Evolutionary conservation across 2,797 vertebrate species (phyloP).

Genomic region (Syngnathus rostellatus): DNA sequence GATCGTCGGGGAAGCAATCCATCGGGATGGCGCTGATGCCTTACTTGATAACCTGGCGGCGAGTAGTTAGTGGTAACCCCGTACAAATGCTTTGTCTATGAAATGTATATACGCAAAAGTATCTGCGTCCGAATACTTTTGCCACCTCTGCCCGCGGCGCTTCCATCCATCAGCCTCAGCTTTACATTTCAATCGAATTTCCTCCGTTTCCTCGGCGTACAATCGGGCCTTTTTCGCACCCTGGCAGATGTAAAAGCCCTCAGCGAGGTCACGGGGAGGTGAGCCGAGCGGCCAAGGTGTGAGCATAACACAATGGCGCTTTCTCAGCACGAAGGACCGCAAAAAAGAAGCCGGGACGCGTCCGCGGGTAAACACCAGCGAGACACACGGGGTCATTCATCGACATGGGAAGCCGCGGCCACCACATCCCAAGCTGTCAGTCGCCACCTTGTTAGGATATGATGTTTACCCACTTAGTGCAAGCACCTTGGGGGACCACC

Average conservation of each 20-base stretch:
- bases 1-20: conserved; percentile 28
- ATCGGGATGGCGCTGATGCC: background rate
- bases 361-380: background rate
- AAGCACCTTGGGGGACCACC: conserved; percentile 40
- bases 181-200: conserved; percentile 9
- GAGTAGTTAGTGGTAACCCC: too few relatives aligned
- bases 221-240: background rate
- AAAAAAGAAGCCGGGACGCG: background rate
- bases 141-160: background rate
- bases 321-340: conserved; percentile 6
- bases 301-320: conserved; percentile 5
- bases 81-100: background rate
- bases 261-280: conserved; percentile 33
- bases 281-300: conserved; percentile 27
- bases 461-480: conserved; percentile 63
- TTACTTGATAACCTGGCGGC: background rate
- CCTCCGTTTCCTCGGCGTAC: conserved; percentile 2
- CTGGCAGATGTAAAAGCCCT: conserved; percentile 13
- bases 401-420: conserved; percentile 24
- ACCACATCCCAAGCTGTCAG: conserved; percentile 54
- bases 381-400: conserved; percentile 43
- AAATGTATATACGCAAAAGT: too few relatives aligned
- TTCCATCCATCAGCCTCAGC: background rate
- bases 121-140: background rate
- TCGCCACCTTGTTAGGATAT: conserved; percentile 55